Evolutionary conservation across 2,797 vertebrate genomes (phyloP).

Genomic region (Clarias pachynema): DNA sequence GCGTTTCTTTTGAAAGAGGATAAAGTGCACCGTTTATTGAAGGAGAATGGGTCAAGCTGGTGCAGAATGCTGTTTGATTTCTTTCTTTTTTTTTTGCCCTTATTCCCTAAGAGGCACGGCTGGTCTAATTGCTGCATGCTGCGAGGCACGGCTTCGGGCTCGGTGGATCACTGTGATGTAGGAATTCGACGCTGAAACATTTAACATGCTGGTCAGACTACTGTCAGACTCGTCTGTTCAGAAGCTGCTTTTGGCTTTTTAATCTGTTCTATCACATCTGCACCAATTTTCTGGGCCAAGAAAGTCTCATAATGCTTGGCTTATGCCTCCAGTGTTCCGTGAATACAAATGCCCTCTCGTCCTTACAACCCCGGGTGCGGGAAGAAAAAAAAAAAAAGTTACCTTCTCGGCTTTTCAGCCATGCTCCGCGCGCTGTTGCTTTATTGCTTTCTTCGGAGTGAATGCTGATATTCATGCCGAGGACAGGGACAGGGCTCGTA

Average conservation of each 20-base stretch:
- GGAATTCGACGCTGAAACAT: constrained; percentile 39
- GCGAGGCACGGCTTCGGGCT: constrained; percentile 37
- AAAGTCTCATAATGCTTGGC: constrained; percentile 58
- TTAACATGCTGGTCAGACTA: constrained; percentile 58
- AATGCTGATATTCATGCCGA: constrained; percentile 31
- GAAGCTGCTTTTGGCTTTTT: constrained; percentile 56
- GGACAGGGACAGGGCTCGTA: constrained; percentile 8
- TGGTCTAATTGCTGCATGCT: constrained; percentile 42
- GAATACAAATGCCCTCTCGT: constrained; percentile 55
- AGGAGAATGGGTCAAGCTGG: constrained; percentile 17
- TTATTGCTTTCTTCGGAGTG: constrained; percentile 29
- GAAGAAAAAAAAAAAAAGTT: not conserved
- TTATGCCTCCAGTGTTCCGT: constrained; percentile 45
- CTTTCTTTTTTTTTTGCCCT: constrained; percentile 7
- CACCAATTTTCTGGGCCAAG: constrained; percentile 58
- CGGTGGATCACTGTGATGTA: constrained; percentile 40
- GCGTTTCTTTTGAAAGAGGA: not conserved
- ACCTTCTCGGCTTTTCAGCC: constrained; percentile 25
- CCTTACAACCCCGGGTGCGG: constrained; percentile 32
- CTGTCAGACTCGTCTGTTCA: constrained; percentile 46
- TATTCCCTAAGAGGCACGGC: constrained; percentile 28
- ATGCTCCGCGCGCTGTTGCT: constrained; percentile 42
- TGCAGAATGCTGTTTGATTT: constrained; percentile 21
- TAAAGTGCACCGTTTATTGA: not conserved
- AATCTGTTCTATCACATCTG: constrained; percentile 62